Percentiles rank a stretch among this genome's conserved stretches.
Conservation (phyloP, 2,113 vertebrate genomes). For the Pelmatolapia mariae region DNA sequence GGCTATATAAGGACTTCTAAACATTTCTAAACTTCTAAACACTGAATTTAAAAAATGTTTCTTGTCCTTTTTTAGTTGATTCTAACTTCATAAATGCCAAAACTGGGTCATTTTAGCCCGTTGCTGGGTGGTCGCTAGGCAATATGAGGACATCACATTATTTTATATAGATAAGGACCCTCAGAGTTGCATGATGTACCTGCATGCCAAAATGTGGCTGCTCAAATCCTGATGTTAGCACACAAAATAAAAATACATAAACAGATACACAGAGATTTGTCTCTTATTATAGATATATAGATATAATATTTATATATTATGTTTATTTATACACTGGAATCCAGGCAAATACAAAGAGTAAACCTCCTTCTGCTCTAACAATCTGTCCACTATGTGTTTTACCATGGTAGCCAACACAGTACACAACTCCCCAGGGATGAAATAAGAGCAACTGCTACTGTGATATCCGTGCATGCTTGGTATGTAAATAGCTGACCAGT, state of each 20-base stretch:
- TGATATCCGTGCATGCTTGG: neutral
- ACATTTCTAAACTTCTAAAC: constrained; percentile 15
- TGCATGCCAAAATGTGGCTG: neutral
- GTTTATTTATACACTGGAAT: neutral
- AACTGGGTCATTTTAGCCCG: neutral
- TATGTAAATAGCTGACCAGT: neutral
- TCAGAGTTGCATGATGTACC: neutral
- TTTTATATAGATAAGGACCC: neutral
- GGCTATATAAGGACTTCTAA: constrained; percentile 49
- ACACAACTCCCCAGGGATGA: neutral
- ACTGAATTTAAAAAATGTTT: neutral
- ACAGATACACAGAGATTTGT: neutral
- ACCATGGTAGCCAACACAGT: constrained; percentile 8
- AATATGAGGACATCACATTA: neutral
- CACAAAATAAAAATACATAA: neutral
- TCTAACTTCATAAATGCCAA: neutral
- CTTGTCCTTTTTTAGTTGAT: neutral
- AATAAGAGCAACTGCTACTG: neutral
- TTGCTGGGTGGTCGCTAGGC: neutral
- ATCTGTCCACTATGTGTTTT: neutral
- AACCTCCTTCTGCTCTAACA: neutral
- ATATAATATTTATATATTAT: neutral
- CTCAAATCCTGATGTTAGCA: neutral
- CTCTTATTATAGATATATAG: neutral
- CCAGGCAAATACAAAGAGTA: neutral